Evolutionary conservation across 2,113 vertebrate species (phyloP), one percentile per base, ranked within the genome.

Genomic region (Apteryx owenii): DNA sequence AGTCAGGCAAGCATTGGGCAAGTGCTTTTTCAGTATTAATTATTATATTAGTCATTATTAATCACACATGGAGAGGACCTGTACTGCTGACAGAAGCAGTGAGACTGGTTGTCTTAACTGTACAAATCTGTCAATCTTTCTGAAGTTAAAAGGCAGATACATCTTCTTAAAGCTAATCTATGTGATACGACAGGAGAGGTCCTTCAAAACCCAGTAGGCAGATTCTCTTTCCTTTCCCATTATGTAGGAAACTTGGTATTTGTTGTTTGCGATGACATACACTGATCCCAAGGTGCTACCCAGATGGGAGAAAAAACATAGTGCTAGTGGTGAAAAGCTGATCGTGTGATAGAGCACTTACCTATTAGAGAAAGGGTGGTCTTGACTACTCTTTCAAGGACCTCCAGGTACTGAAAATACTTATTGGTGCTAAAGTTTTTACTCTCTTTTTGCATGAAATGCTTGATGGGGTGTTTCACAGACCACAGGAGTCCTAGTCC

Each of bases 401-500:
- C 97, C 9, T 99, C 98, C 7, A 99, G 92, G 26, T 88, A 98
- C 78, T 95, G 97, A 18, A 98, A 98, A 51, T 96, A 71, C 28
- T 68, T 72, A 1, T 90, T 96, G 53, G 71, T 46, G 5, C 25
- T 73, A 42, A 58, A 79, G 58, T 87, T 95, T 36, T 64, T n/a
- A 38, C 95, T 98, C 9, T 46, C 90, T 38, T 85, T 98, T 86
- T 91, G 98, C 92, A 96, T 98, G 70, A 96, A 95, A 87, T 99
- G 97, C 53, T 93, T 98, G 10, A 98, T 85, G 2, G 98, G 95
- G 85, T 98, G 89, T 82, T 99, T 99, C 51, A 99, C 93, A 2
- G 98, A 98, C 95, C 99, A 98, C 98, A 98, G 99, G 8, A 99
- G 87, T 14, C 99, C 99, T 65, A 97, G 92, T 16, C 99, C 62